Percentiles rank a stretch among this genome's conserved stretches.
Evolutionary conservation across 2,888 invertebrate genomes (phyloP).

Genomic region (Listrodromus nycthemerus): DNA sequence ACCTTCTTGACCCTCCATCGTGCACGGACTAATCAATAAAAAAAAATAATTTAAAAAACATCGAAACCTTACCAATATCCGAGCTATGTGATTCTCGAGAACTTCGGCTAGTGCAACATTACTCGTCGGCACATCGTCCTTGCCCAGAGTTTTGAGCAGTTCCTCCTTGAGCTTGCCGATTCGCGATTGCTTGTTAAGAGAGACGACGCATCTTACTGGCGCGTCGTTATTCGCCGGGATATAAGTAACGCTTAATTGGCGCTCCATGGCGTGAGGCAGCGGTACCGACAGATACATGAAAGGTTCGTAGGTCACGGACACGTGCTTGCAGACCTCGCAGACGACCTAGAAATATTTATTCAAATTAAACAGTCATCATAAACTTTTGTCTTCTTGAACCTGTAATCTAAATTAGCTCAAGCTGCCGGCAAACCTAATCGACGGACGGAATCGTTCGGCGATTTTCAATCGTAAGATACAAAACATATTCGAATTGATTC

Average conservation of each 20-base stretch:
- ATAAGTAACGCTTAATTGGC: constrained; percentile 86
- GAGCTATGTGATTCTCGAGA: constrained; percentile 86
- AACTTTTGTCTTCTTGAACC: background rate
- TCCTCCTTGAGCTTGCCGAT: constrained; percentile 86
- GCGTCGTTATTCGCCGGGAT: constrained; percentile 85
- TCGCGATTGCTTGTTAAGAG: constrained; percentile 86
- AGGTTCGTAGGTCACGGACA: constrained; percentile 88
- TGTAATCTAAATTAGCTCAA: background rate
- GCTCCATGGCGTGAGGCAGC: constrained; percentile 87
- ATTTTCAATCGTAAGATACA: constrained; percentile 2
- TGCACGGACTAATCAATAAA: background rate
- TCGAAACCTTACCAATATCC: constrained; percentile 85
- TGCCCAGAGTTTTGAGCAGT: constrained; percentile 83
- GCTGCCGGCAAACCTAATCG: background rate
- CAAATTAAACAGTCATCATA: background rate
- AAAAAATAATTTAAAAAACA: constrained; percentile 1
- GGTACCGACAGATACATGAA: constrained; percentile 90
- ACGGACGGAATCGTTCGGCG: background rate
- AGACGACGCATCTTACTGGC: constrained; percentile 85
- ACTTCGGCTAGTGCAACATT: constrained; percentile 87
- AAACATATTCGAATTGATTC: constrained; percentile 2
- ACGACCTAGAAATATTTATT: constrained; percentile 85
- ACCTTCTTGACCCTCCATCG: constrained; percentile 81
- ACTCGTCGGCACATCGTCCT: constrained; percentile 80
- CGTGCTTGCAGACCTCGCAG: constrained; percentile 87